These are phyloP conservation scores for Candoia aspera DNA, from an alignment of 2,113 vertebrate species.

Conservation along the genomic window DNA sequence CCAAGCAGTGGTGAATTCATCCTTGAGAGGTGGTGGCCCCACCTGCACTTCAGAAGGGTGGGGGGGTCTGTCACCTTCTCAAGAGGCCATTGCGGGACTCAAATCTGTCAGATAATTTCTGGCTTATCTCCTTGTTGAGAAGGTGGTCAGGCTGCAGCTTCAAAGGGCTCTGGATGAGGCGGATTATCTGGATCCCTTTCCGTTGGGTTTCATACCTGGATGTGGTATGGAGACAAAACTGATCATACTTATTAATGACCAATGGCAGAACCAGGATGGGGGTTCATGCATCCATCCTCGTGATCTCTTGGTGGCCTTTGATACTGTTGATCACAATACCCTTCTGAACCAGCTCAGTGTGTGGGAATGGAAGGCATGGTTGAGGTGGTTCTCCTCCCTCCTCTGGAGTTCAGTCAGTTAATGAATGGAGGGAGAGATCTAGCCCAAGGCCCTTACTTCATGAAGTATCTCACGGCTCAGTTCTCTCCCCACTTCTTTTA, in stretches of 20 bases:
- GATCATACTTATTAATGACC: background rate
- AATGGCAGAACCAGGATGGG: background rate
- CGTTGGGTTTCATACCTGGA: background rate
- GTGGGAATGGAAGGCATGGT: background rate
- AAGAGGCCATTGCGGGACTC: background rate
- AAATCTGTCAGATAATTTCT: background rate
- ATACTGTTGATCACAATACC: background rate
- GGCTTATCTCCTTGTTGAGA: background rate
- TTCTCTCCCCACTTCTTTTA: background rate
- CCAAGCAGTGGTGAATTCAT: background rate
- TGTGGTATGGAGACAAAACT: background rate
- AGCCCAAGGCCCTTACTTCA: background rate
- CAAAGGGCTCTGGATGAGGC: background rate
- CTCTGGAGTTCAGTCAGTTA: background rate
- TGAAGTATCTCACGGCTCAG: background rate
- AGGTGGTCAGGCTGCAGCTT: background rate
- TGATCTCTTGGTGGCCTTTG: background rate
- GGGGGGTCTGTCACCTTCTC: background rate
- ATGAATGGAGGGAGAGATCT: background rate
- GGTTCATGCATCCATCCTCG: background rate
- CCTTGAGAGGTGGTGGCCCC: background rate
- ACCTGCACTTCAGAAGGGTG: background rate
- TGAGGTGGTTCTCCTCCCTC: background rate
- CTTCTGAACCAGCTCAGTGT: background rate
- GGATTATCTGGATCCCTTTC: background rate